Evolutionary conservation across 2,113 vertebrate genomes (phyloP).

Genomic region (Perca schrenkii): DNA sequence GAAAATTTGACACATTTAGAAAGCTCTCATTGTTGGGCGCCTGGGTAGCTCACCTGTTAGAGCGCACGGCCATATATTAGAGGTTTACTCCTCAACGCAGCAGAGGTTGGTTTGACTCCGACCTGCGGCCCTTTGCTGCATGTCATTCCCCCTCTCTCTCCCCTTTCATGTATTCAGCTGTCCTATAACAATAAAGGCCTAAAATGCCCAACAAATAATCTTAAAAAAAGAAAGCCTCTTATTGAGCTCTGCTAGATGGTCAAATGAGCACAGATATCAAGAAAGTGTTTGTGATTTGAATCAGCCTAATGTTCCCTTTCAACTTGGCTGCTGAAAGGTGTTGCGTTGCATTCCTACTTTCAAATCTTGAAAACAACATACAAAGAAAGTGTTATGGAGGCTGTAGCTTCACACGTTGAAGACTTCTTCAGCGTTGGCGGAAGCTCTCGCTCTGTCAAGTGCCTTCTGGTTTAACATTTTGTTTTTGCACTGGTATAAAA

Average conservation of each 20-base stretch:
- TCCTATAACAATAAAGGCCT: no score
- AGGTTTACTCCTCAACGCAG: no score
- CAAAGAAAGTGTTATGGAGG: conserved; percentile 49
- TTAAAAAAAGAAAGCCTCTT: no score
- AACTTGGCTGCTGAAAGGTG: conserved; percentile 41
- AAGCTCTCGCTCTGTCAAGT: conserved; percentile 47
- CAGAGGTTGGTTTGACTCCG: no score
- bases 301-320: conserved; percentile 33
- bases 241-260: not conserved
- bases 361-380: conserved; percentile 28
- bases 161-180: no score
- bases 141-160: no score
- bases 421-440: conserved; percentile 31
- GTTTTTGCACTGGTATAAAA: conserved; percentile 44
- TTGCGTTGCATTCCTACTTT: conserved; percentile 44
- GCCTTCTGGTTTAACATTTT: conserved; percentile 46
- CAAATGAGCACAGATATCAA: not conserved
- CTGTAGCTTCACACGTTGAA: conserved; percentile 51
- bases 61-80: no score
- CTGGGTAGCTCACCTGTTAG: no score
- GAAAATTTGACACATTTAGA: not conserved
- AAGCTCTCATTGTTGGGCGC: no score
- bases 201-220: no score
- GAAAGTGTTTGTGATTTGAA: not conserved
- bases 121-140: no score